Base-by-base conservation (phyloP, 2,113 vertebrate species). In the Oreochromis niloticus region DNA sequence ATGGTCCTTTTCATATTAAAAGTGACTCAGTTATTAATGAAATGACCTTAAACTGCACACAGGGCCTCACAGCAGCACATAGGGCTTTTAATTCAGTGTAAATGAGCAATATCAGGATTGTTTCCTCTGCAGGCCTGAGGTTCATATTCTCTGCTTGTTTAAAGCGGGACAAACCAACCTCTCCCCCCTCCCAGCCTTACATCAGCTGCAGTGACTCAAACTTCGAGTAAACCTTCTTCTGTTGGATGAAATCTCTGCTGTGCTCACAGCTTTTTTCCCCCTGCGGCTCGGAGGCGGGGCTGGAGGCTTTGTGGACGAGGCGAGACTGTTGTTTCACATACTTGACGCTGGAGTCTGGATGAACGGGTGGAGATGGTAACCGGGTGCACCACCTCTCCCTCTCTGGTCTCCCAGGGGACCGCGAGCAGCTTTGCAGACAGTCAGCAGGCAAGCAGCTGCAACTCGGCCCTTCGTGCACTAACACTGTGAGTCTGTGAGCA, bases 361-460 rank as follows among this genome's bases (percentile, higher is more conserved):
- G 94, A 92, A 88, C 95, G 85, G 96, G 97, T 93, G 91, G 61
- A 10, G 89, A 94, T 96, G 97, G 97, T 93, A 92, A 96, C 93
- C 63, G 94, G 97, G 96, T 95, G 93, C 85, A 87, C 14, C 1
- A 10, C 4, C 57, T 78, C 84, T 89, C 73, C 54, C 57, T 79
- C 81, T 79, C 14, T 22, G 2, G 73, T 85, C 89, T 93, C 93
- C 91, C 88, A 13, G 66, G 92, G 91, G 92, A 91, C 88, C 89
- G 19, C 2, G n/a, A 87, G 27, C 36, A 52, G 81, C 83, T 56
- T 6, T 16, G 13, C n/a, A 39, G 8, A 7, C 34, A 22, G 78
- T 6, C 55, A 48, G 57, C 61, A 56, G 75, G 75, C 36, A 84
- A 6, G 4, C 54, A 36, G 9, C 43, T 61, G 4, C 71, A 75